phyloP scores from a whole-genome alignment of 2,888 invertebrate genomes.

The Octodonta nipae region DNA sequence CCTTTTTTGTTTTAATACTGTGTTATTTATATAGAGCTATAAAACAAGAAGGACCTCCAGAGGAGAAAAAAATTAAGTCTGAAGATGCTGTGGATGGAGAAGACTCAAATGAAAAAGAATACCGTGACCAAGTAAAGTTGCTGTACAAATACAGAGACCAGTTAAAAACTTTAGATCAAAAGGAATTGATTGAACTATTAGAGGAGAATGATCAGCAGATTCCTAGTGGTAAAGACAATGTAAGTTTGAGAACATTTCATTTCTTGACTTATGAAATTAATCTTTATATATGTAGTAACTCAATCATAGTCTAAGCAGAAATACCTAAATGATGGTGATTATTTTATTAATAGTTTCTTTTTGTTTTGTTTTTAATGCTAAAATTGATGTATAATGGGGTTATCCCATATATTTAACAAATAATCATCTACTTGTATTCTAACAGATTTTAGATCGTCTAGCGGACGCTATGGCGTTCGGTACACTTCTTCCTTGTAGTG shows the following conservation, averaged over 20 bases:
- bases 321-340: no score
- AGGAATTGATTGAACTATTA: conserved; percentile 50
- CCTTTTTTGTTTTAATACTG: neutral
- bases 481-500: conserved; percentile 57
- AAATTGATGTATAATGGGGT: no score
- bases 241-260: no score
- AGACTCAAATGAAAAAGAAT: conserved; percentile 42
- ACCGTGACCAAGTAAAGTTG: conserved; percentile 59
- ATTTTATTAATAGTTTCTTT: no score
- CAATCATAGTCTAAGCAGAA: no score
- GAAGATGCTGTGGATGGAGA: conserved; percentile 41
- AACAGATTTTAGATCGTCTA: conserved; percentile 59
- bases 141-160: conserved; percentile 55
- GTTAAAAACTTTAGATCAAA: conserved; percentile 46
- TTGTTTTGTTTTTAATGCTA: no score
- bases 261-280: no score
- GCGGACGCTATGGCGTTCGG: conserved; percentile 86
- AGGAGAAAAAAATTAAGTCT: conserved; percentile 54
- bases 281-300: no score
- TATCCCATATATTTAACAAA: conserved; percentile 3
- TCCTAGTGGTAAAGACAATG: conserved; percentile 52
- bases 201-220: conserved; percentile 59
- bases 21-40: conserved; percentile 31
- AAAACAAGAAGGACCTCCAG: conserved; percentile 45
- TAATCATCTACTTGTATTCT: conserved; percentile 20